Conservation (phyloP, 2,113 vertebrate genomes). For the Ornithorhynchus anatinus region DNA sequence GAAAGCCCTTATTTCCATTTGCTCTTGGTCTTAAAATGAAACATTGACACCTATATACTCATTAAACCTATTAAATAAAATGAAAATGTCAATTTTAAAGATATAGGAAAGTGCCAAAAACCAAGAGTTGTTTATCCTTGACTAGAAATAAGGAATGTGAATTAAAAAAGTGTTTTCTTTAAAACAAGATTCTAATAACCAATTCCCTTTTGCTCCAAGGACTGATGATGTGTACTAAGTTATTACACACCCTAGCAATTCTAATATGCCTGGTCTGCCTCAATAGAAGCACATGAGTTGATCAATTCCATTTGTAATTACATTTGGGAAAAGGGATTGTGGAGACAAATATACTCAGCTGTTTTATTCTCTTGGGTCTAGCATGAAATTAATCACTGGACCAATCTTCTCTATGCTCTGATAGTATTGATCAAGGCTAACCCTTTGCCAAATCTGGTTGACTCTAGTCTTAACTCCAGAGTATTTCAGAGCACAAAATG, state of each 20-base stretch:
- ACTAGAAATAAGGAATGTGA: slow-evolving; percentile 34
- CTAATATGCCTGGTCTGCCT: slow-evolving; percentile 43
- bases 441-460: slow-evolving; percentile 50
- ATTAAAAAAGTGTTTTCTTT: slow-evolving; percentile 37
- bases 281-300: slow-evolving; percentile 61
- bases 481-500: slow-evolving; percentile 51
- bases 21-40: too few relatives aligned
- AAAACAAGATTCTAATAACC: slow-evolving; percentile 38
- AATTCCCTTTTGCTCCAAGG: slow-evolving; percentile 29
- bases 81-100: neutral
- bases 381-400: slow-evolving; percentile 70
- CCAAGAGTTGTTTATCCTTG: slow-evolving; percentile 42
- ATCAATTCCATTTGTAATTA: slow-evolving; percentile 74
- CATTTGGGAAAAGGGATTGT: slow-evolving; percentile 74
- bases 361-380: slow-evolving; percentile 57
- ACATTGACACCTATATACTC: too few relatives aligned
- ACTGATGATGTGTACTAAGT: slow-evolving; percentile 43
- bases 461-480: neutral
- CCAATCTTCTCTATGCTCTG: slow-evolving; percentile 45
- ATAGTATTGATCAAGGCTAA: slow-evolving; percentile 61
- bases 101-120: neutral
- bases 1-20: too few relatives aligned
- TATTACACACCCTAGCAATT: slow-evolving; percentile 58
- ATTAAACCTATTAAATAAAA: neutral
- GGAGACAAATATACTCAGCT: slow-evolving; percentile 68